phyloP scores from a whole-genome alignment of 2,113 vertebrate species.

The Acinonyx jubatus region DNA sequence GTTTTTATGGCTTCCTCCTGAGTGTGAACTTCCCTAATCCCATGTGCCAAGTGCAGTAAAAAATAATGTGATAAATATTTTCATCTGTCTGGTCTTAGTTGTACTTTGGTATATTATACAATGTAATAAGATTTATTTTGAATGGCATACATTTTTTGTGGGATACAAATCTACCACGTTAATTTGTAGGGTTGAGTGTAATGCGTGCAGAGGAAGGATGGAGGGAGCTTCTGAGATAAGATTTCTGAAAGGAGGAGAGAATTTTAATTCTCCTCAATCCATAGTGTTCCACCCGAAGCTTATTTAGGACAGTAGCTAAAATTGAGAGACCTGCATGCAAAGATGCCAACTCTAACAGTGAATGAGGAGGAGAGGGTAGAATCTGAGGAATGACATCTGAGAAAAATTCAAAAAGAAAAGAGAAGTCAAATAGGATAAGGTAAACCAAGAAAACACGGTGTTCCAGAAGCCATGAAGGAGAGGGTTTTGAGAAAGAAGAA shows the following conservation, averaged over 20 bases:
- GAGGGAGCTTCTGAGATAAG: background rate
- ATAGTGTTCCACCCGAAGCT: background rate
- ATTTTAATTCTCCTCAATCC: background rate
- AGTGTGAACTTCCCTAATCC: background rate
- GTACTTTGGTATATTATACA: background rate
- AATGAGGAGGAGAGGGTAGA: background rate
- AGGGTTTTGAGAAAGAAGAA: background rate
- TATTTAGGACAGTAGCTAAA: background rate
- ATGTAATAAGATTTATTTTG: background rate
- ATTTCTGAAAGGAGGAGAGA: background rate
- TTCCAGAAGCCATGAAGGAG: background rate
- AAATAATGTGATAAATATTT: conserved; percentile 1
- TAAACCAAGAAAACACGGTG: background rate
- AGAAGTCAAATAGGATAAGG: background rate
- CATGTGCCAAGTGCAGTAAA: background rate
- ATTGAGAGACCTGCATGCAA: background rate
- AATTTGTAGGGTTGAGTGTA: background rate
- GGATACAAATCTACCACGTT: conserved; percentile 5
- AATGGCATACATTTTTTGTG: background rate
- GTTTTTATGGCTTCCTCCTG: background rate
- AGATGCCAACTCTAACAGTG: background rate
- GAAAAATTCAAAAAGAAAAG: background rate
- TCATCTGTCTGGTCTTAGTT: background rate
- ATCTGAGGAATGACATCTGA: background rate
- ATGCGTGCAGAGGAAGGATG: background rate